Evolutionary conservation across 1,140 invertebrate species (phyloP).

Genomic region (Caenorhabditis remanei): DNA sequence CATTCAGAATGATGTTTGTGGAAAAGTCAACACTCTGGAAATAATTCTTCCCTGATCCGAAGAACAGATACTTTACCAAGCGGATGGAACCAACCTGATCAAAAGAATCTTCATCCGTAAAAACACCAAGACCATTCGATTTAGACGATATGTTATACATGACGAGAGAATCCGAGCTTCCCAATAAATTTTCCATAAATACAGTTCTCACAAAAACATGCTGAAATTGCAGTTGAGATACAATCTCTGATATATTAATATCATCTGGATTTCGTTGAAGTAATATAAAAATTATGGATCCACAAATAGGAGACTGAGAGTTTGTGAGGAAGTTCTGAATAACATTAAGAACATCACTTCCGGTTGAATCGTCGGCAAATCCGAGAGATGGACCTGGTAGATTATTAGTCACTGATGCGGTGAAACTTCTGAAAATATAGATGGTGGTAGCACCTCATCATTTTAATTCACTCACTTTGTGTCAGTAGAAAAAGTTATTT

Average conservation of each 20-base stretch:
- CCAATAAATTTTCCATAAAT: neutral
- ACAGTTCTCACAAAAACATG: neutral
- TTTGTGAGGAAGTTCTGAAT: neutral
- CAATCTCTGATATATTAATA: neutral
- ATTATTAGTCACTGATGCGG: neutral
- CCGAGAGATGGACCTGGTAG: neutral
- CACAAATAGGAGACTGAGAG: neutral
- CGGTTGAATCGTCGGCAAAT: neutral
- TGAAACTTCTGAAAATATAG: neutral
- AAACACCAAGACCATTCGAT: neutral
- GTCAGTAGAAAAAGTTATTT: neutral
- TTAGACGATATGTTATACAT: neutral
- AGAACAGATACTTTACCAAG: neutral
- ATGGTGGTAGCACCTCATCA: neutral
- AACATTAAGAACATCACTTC: slow-evolving; percentile 16
- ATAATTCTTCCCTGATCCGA: neutral
- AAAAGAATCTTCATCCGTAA: neutral
- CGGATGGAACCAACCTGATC: neutral
- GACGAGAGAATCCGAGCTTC: neutral
- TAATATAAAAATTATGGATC: neutral
- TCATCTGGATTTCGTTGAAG: neutral
- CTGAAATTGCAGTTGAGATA: neutral
- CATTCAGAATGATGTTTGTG: neutral
- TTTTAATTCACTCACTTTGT: neutral
- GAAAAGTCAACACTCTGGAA: neutral